These are phyloP conservation scores for Ceyx margarethae DNA, from an alignment of 2,113 vertebrate species.

Conservation along the genomic window DNA sequence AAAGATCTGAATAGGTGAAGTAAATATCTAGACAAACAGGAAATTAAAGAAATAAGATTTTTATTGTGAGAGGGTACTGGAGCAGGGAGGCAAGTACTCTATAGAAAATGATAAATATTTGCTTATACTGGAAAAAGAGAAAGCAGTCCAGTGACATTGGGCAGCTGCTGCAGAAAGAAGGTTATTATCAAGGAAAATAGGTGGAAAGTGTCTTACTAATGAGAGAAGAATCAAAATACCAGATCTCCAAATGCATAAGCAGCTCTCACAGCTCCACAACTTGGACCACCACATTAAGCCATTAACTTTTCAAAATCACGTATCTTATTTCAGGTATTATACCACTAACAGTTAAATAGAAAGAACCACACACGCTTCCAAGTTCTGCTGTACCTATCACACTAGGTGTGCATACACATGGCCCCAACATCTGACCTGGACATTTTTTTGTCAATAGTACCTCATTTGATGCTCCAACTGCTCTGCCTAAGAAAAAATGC, in stretches of 20 bases:
- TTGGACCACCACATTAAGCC: background rate
- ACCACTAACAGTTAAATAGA: background rate
- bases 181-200: background rate
- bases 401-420: fast-evolving
- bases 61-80: background rate
- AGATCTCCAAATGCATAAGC: background rate
- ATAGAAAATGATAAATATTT: background rate
- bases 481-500: background rate
- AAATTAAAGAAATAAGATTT: background rate
- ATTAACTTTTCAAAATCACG: background rate
- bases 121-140: background rate
- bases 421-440: background rate
- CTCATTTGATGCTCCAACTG: background rate
- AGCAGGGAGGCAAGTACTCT: background rate
- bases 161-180: background rate
- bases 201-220: background rate
- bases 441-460: background rate
- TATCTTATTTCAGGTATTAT: background rate
- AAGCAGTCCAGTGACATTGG: background rate
- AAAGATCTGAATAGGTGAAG: background rate
- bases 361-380: background rate
- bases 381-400: background rate
- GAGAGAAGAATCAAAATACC: background rate
- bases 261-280: background rate
- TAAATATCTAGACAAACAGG: background rate